A percentile compares a stretch with the other conserved stretches of the same genome.
phyloP scores from a whole-genome alignment of 2,797 vertebrate species.

The Caiman crocodilus region DNA sequence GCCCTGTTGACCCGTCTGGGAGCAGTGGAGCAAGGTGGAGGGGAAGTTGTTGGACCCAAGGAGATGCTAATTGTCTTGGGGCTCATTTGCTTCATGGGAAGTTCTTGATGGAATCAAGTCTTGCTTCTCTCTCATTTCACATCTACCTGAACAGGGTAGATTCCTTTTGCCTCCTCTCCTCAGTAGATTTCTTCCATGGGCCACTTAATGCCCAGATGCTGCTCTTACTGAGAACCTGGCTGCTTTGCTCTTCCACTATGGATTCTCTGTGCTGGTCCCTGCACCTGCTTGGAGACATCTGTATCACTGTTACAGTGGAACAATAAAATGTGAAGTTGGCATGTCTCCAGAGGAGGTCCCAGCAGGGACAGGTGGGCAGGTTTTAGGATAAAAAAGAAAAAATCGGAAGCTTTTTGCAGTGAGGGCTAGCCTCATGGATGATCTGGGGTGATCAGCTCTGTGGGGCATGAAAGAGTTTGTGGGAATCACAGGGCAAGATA shows the following conservation, averaged over 20 bases:
- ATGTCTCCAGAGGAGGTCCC: background rate
- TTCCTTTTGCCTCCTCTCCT: background rate
- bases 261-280: background rate
- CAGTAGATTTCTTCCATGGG: background rate
- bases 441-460: background rate
- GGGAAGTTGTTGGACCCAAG: background rate
- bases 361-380: background rate
- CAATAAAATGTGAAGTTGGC: background rate
- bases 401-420: conserved; percentile 34
- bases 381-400: background rate
- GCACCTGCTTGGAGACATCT: background rate
- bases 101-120: background rate
- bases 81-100: background rate
- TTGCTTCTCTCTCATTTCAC: background rate
- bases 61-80: accelerated
- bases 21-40: background rate
- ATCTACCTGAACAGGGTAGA: background rate
- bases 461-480: background rate
- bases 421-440: background rate
- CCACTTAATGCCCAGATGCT: background rate
- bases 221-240: background rate
- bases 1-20: accelerated
- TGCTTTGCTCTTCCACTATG: background rate
- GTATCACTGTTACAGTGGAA: background rate
- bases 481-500: too few species aligned